Base-by-base conservation (phyloP, 2,113 vertebrate species). In the Lophius piscatorius region DNA sequence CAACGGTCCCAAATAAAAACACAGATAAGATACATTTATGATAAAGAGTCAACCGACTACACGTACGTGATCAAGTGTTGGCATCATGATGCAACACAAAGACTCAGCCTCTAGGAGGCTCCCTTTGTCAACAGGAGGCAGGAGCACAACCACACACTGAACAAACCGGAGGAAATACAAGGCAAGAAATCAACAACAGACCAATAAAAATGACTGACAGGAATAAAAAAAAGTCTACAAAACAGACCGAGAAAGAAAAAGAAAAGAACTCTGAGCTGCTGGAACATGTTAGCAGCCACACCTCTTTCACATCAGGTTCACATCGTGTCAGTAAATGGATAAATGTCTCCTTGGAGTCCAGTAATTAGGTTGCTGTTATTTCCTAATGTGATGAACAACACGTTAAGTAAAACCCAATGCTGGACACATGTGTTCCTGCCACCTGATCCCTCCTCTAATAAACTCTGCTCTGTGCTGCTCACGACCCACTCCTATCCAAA, bases 401-500 rank as follows among this genome's bases (percentile, higher is more conserved):
- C 71, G 54, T 76, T 76, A 76, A 78, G 44, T 78, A 45, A 78
- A 78, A 81, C 26, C 52, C 47, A n/a, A 47, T 36, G 70, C 34
- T 56, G 17, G 17, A 74, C 72, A 81, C 36, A 57, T 55, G 75
- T 58, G 35, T 61, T 58, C 29, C 54, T 23, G 9, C 28, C 85
- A 86, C 57, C 86, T 86, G 80, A 80, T 83, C 75, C 72, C 73
- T 63, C 44, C 61, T 56, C 31, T 52, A 59, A 52, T 22, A 11
- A 45, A 69, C 33, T 4, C 57, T 18, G 13, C 10, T 64, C 54
- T 39, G 17, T 33, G 24, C 22, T 10, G 23, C 48, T 13, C 20
- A 47, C 64, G 16, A n/a, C 66, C 11, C 14, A 26, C 18, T 29
- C 42, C 24, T 34, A 40, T 23, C 24, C 41, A 52, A 58, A 77